These are phyloP conservation scores for Platysteira castanea DNA, from an alignment of 2,113 vertebrate species.

Conservation along the genomic window DNA sequence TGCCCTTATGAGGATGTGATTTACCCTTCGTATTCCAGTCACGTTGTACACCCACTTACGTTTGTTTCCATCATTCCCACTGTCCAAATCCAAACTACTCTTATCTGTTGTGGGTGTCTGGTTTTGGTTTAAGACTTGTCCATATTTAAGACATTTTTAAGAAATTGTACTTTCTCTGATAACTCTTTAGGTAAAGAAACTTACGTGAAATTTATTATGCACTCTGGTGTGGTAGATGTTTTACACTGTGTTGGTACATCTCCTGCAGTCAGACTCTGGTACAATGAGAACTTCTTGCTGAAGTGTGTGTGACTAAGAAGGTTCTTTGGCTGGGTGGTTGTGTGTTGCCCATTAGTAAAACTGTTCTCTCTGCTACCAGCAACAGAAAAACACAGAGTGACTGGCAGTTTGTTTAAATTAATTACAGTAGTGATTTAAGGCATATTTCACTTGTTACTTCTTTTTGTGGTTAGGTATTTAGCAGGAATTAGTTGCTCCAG, in stretches of 20 bases:
- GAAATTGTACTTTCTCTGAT: not conserved
- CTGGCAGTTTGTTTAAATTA: not conserved
- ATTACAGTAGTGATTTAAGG: not conserved
- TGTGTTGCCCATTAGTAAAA: not conserved
- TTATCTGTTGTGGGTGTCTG: not conserved
- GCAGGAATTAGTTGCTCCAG: not conserved
- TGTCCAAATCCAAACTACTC: not conserved
- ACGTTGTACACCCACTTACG: not conserved
- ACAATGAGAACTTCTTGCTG: not conserved
- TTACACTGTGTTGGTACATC: not conserved
- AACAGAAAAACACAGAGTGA: not conserved
- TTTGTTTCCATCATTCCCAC: not conserved
- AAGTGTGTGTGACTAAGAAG: not conserved
- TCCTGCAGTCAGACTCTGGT: not conserved
- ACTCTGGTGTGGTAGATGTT: not conserved
- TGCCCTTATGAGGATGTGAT: not conserved
- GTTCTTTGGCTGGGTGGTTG: not conserved
- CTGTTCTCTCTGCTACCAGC: not conserved
- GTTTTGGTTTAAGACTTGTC: not conserved
- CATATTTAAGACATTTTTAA: not conserved
- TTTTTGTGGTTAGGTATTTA: not conserved
- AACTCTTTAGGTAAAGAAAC: not conserved
- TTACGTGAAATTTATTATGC: not conserved
- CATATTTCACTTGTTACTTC: not conserved
- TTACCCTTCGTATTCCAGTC: not conserved